phyloP scores from a whole-genome alignment of 1,140 invertebrate species.

The Anadara kagoshimensis region DNA sequence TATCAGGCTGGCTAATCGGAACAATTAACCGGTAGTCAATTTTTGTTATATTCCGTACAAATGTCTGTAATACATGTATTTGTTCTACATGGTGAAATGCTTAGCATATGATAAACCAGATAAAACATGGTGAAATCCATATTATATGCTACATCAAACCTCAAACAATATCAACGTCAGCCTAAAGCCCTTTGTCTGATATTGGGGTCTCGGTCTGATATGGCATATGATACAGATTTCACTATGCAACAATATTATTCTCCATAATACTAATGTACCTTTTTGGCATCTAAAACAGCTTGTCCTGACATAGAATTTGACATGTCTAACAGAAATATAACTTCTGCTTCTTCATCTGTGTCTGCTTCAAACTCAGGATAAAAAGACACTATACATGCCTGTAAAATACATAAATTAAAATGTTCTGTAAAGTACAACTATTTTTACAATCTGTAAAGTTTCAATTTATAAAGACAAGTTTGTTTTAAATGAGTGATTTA shows the following conservation, averaged over 20 bases:
- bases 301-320: slow-evolving; percentile 70
- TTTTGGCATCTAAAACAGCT: slow-evolving; percentile 58
- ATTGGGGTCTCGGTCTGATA: background rate
- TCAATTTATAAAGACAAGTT: background rate
- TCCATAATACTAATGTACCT: slow-evolving; percentile 27
- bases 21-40: no score
- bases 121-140: no score
- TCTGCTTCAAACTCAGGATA: slow-evolving; percentile 72
- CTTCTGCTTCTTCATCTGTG: slow-evolving; percentile 47
- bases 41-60: no score
- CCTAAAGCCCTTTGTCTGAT: background rate
- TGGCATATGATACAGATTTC: background rate
- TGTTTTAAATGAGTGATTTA: background rate
- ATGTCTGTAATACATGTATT: no score
- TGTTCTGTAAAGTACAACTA: background rate
- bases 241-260: background rate
- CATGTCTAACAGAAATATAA: slow-evolving; percentile 66
- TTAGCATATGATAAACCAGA: no score
- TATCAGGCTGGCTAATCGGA: no score
- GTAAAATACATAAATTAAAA: no score
- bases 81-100: no score
- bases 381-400: slow-evolving; percentile 73
- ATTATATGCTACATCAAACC: no score
- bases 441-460: background rate
- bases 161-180: no score